These are phyloP conservation scores for Drosophila triauraria DNA, from an alignment of 1,140 invertebrate species.

Conservation along the genomic window DNA sequence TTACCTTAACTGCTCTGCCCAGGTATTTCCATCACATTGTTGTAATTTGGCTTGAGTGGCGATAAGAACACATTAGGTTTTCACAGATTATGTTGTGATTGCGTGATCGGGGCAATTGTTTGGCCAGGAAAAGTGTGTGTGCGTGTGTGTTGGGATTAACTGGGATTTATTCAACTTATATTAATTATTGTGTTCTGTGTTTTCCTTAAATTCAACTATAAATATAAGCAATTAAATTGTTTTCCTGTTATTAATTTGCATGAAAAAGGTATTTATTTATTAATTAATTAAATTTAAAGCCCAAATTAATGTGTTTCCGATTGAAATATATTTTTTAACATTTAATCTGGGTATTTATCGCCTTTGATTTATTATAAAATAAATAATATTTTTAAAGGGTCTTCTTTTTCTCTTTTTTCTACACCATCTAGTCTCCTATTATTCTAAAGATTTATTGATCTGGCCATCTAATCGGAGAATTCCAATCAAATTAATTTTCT, in stretches of 20 bases:
- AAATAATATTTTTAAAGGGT: too few species aligned
- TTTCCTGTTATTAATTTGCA: background rate
- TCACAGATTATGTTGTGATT: conserved; percentile 36
- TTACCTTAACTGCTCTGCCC: background rate
- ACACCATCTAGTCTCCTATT: background rate
- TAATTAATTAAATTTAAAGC: background rate
- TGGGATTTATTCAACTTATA: conserved; percentile 4
- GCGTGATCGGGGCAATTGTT: conserved; percentile 33
- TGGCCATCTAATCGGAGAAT: conserved; percentile 1
- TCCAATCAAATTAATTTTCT: conserved; percentile 44
- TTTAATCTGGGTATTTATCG: background rate
- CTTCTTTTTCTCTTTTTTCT: background rate
- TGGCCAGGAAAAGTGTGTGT: conserved; percentile 4
- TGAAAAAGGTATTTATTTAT: background rate
- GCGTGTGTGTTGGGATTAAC: conserved; percentile 3
- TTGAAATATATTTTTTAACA: background rate
- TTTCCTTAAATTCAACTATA: background rate
- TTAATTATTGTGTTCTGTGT: background rate
- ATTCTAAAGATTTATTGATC: conserved; percentile 16
- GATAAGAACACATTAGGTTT: conserved; percentile 27
- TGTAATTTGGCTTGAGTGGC: conserved; percentile 38
- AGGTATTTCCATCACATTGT: conserved; percentile 23
- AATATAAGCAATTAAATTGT: background rate
- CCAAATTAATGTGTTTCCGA: background rate
- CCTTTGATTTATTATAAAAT: too few species aligned